Base-by-base conservation (phyloP, 1,140 invertebrate species). In the Coelopa frigida region DNA sequence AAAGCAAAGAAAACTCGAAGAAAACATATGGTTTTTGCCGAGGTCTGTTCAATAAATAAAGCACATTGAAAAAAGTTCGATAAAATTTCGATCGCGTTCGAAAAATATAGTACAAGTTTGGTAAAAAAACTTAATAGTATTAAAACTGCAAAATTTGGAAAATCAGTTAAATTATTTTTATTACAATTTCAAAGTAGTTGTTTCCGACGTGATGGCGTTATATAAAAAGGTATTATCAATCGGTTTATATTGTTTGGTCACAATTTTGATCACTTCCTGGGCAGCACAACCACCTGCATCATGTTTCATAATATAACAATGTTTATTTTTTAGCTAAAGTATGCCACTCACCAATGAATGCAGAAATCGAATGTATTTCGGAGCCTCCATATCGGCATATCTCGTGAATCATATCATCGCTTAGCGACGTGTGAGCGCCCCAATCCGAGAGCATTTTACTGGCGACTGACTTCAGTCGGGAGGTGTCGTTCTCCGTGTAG, bases 221-320 rank as follows among this genome's bases (percentile, higher is more conserved):
- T 95, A 96, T 53, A 98, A 85, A 70, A 94, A 90, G 1, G 89
- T 93, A 72, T 98, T 97, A 70, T 97, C 84, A 29, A 99, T 77
- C 10, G 95, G 94, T 61, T 94, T 87, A 70, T 96, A 99, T 73
- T 99, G 96, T 57, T 82, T 81, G 2, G 96, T 99, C 35, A 98
- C 80, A n/a, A 99, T 74, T 76, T 99, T 99, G 45, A 99, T 97
- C 3, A 83, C 82, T 75, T 99, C 96, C 58, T 99, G 96, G 11
- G 94, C 93, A 29, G 85, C 86, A 64, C 90, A 86, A 3, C 94
- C 96, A 53, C 87, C 83, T 78, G 51, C 15, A 23, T 29, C 29
- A 15, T 44, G 29, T 37, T 33, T 4, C 7, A 23, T 11, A 51
- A 36, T 17, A 14, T 26, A 11, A 23, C 22, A 36, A 23, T 43